Conservation (phyloP, 2,797 vertebrate genomes). For the Phylloscopus collybita region DNA sequence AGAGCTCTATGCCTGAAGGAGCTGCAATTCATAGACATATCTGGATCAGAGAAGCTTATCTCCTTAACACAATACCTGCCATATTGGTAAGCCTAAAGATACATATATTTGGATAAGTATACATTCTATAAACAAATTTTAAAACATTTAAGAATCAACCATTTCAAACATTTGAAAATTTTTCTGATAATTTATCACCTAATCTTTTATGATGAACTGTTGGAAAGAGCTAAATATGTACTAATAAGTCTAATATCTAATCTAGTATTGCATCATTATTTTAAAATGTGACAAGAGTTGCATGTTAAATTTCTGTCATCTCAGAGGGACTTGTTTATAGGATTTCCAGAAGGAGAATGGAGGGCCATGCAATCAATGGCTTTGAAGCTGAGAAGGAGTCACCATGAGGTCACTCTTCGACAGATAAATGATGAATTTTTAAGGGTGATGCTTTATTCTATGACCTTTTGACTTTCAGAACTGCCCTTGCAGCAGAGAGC, state of each 20-base stretch:
- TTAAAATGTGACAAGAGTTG: neutral
- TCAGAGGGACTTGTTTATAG: conserved; percentile 64
- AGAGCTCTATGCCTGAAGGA: neutral
- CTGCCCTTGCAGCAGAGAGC: conserved; percentile 22
- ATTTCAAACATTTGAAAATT: neutral
- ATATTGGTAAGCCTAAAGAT: neutral
- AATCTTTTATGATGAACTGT: neutral
- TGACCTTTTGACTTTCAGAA: conserved; percentile 72
- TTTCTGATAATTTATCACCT: neutral
- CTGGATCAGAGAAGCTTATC: neutral
- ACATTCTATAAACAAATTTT: neutral
- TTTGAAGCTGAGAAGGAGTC: conserved; percentile 62
- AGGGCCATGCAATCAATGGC: conserved; percentile 71
- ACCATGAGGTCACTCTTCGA: conserved; percentile 69
- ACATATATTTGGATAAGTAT: neutral
- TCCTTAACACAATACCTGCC: neutral
- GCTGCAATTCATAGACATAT: neutral
- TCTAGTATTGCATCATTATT: conserved; percentile 27
- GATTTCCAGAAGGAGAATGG: conserved; percentile 74
- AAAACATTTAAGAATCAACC: neutral
- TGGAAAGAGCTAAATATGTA: conserved; percentile 18
- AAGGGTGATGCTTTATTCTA: conserved; percentile 55
- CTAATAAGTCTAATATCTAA: conserved; percentile 41
- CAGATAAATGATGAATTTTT: conserved; percentile 74
- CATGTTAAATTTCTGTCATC: conserved; percentile 42